phyloP scores from a whole-genome alignment of 2,888 invertebrate species.

The Chloroclystis v-ata region DNA sequence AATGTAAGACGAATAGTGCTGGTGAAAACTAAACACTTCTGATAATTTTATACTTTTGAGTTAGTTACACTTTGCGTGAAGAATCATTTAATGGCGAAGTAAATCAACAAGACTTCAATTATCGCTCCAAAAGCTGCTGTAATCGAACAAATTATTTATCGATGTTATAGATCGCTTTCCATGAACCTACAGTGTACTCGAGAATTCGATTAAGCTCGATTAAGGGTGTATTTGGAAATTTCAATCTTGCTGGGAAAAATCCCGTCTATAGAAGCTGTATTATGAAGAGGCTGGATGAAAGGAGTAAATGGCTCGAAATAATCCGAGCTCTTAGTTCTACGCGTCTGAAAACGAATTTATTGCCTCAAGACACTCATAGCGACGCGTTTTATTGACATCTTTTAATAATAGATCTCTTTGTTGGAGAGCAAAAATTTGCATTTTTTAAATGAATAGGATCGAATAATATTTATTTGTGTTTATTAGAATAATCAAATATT shows the following conservation, averaged over 20 bases:
- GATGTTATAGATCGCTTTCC: constrained; percentile 25
- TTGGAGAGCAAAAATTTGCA: background rate
- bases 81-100: background rate
- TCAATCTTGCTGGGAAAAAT: constrained; percentile 60
- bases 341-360: constrained; percentile 73
- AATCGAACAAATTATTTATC: constrained; percentile 18
- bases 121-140: constrained; percentile 13
- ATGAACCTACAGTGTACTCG: constrained; percentile 30
- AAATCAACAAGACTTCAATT: constrained; percentile 2
- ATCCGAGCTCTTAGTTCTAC: constrained; percentile 74
- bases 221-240: constrained; percentile 57
- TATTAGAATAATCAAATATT: too few relatives aligned
- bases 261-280: constrained; percentile 62
- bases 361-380: constrained; percentile 59
- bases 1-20: too few relatives aligned
- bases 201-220: constrained; percentile 54
- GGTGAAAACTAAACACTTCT: too few relatives aligned
- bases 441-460: background rate
- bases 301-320: constrained; percentile 75
- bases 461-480: too few relatives aligned
- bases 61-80: background rate
- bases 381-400: constrained; percentile 64
- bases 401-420: constrained; percentile 35
- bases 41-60: too few relatives aligned
- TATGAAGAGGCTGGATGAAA: constrained; percentile 71